These are phyloP conservation scores for Lathronympha strigana DNA, from an alignment of 2,888 invertebrate genomes.

Conservation along the genomic window DNA sequence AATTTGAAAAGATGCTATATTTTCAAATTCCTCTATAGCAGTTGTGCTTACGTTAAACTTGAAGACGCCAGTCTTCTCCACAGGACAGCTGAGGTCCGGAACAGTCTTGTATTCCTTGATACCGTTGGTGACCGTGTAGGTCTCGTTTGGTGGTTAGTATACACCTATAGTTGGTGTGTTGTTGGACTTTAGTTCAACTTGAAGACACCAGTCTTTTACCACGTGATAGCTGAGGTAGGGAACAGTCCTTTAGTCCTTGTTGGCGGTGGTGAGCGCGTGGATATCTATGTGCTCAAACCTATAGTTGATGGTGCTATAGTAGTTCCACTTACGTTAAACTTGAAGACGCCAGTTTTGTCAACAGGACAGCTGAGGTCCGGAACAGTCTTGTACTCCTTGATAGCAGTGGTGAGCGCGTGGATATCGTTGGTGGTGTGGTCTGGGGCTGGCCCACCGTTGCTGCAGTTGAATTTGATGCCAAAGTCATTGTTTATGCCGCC, in stretches of 20 bases:
- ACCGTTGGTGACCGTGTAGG: constrained; percentile 91
- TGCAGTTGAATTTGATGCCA: constrained; percentile 99
- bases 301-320: too few relatives aligned
- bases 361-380: constrained; percentile 91
- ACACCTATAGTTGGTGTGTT: too few relatives aligned
- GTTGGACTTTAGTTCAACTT: too few relatives aligned
- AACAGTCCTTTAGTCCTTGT: too few relatives aligned
- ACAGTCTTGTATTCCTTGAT: constrained; percentile 93
- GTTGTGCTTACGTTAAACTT: constrained; percentile 86
- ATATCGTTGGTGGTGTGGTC: constrained; percentile 95
- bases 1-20: too few relatives aligned
- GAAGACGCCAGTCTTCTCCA: constrained; percentile 88
- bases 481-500: constrained; percentile 99
- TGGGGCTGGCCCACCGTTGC: constrained; percentile 99
- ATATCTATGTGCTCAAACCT: too few relatives aligned
- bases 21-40: too few relatives aligned
- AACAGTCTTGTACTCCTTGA: constrained; percentile 92
- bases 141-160: constrained; percentile 95
- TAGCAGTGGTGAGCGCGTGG: constrained; percentile 90
- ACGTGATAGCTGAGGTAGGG: too few relatives aligned
- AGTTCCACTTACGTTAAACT: constrained; percentile 86
- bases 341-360: constrained; percentile 87
- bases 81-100: constrained; percentile 89
- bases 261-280: too few relatives aligned
- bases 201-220: too few relatives aligned